Conservation (phyloP, 2,888 invertebrate genomes). For the Matsumyia berberina region DNA sequence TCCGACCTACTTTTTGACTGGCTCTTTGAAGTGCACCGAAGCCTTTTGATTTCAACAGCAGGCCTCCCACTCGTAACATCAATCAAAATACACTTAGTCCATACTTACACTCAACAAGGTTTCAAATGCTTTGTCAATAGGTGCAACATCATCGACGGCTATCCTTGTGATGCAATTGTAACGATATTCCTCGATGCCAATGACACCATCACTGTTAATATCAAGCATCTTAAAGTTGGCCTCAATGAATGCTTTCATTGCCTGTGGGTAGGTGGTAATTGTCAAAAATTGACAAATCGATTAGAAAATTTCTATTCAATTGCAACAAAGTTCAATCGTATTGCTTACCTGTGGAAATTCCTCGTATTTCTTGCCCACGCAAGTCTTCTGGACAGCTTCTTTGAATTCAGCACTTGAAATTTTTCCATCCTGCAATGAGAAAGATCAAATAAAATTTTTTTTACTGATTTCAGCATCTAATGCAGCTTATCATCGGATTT, state of each 20-base stretch:
- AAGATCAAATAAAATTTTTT: slow-evolving; percentile 47
- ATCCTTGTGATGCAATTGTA: slow-evolving; percentile 93
- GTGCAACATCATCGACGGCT: slow-evolving; percentile 90
- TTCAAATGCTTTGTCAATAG: slow-evolving; percentile 91
- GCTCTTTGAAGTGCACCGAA: slow-evolving; percentile 22
- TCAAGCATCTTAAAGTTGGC: slow-evolving; percentile 93
- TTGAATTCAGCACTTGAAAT: slow-evolving; percentile 93
- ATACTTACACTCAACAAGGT: slow-evolving; percentile 90
- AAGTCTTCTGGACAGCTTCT: slow-evolving; percentile 91
- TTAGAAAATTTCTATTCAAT: neutral
- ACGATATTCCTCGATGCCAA: slow-evolving; percentile 92
- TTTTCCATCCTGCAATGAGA: slow-evolving; percentile 89
- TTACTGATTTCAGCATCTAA: neutral
- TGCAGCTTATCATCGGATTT: slow-evolving; percentile 8
- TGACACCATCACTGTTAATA: slow-evolving; percentile 91
- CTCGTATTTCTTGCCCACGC: slow-evolving; percentile 90
- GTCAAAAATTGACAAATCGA: neutral
- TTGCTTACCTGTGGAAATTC: slow-evolving; percentile 89
- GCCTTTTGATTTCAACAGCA: neutral
- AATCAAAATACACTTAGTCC: neutral
- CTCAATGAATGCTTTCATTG: slow-evolving; percentile 94
- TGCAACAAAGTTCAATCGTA: neutral
- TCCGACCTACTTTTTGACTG: no score
- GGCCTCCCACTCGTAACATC: neutral
- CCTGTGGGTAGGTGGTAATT: slow-evolving; percentile 80